Evolutionary conservation across 2,113 vertebrate species (phyloP).

Genomic region (Cephalopterus ornatus): DNA sequence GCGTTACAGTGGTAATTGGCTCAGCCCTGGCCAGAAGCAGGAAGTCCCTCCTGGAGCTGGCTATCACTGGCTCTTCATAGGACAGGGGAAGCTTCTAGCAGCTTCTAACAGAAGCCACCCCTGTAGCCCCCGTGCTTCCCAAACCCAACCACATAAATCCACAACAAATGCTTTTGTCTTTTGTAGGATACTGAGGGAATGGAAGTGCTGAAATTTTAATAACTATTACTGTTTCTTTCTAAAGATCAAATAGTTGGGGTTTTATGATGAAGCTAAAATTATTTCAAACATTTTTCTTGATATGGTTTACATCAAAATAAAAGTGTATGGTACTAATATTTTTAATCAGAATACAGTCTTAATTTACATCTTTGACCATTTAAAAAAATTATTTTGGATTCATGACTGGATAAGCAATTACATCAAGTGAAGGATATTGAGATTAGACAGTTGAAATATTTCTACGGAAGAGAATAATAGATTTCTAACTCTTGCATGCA

Average conservation of each 20-base stretch:
- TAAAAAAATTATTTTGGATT: background rate
- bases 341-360: background rate
- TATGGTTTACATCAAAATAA: background rate
- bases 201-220: background rate
- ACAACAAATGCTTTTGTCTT: background rate
- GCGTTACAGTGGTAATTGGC: too few relatives aligned
- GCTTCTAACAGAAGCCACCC: too few relatives aligned
- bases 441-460: background rate
- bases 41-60: too few relatives aligned
- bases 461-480: background rate
- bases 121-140: too few relatives aligned
- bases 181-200: background rate
- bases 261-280: background rate
- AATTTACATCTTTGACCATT: background rate
- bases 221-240: background rate
- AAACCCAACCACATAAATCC: too few relatives aligned
- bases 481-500: background rate
- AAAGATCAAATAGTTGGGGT: background rate
- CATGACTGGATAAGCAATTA: background rate
- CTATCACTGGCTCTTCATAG: too few relatives aligned
- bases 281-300: background rate
- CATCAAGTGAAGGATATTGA: background rate
- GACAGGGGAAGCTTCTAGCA: too few relatives aligned
- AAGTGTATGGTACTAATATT: background rate
- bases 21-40: too few relatives aligned